phyloP scores from a whole-genome alignment of 2,113 vertebrate species.

The Uria aalge region DNA sequence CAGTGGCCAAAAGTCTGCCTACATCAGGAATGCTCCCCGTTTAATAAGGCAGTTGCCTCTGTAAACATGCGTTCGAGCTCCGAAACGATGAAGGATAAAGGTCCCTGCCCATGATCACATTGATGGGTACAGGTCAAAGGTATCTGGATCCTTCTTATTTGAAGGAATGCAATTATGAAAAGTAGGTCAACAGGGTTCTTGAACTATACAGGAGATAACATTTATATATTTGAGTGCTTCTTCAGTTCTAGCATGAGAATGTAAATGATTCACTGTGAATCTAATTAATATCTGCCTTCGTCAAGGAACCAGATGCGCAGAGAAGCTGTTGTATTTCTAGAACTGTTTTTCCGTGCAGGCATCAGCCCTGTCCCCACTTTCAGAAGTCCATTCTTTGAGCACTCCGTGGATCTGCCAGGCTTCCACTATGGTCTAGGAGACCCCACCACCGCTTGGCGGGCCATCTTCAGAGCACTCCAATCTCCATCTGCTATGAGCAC shows the following conservation, averaged over 20 bases:
- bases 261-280: neutral
- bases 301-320: neutral
- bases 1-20: neutral
- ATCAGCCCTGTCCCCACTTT: neutral
- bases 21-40: neutral
- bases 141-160: neutral
- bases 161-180: neutral
- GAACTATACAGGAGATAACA: neutral
- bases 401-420: neutral
- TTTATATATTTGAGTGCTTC: neutral
- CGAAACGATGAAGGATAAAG: neutral
- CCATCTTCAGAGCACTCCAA: neutral
- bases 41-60: neutral
- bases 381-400: neutral
- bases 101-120: neutral
- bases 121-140: neutral
- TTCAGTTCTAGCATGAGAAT: neutral
- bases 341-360: neutral
- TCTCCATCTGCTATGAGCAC: constrained; percentile 32
- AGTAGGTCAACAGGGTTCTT: neutral
- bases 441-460: neutral
- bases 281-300: neutral
- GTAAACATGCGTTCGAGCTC: neutral
- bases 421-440: neutral
- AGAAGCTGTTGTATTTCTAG: neutral